Evolutionary conservation across 2,113 vertebrate species (phyloP), one percentile per base, ranked within the genome.

Genomic region (Ciconia stormi): DNA sequence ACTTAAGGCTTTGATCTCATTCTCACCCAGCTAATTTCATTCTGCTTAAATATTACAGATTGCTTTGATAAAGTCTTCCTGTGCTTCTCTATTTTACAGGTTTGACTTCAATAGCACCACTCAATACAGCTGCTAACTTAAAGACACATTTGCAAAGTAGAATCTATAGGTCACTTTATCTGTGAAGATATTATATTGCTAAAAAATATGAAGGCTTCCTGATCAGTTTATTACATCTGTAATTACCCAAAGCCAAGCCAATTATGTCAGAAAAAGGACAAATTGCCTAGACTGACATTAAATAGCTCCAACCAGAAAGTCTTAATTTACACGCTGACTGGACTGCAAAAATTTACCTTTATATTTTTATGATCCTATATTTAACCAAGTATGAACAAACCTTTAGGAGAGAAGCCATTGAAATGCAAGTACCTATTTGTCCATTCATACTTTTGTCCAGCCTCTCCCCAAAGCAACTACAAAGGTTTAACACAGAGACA

Each of bases 1-100:
- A 94, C 93, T 91, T 87, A 76, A 87, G 42, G 72, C 59, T 96
- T 96, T 96, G 95, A 97, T 97, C 69, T 97, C 59, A 34, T 50
- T 90, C 72, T 71, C 86, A 91, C 93, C 80, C 95, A 72, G 81
- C 62, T 95, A 80, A 96, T 86, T 97, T 89, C 34, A 93, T 76
- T 90, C 82, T 86, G 50, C 42, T 92, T 59, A 92, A 97, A 97
- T 91, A 93, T 72, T 91, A 70, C 80, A 92, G 94, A 91, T 93
- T 42, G 47, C 63, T 90, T 65, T 77, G 30, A 76, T 92, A 90
- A 92, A 90, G 76, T 36, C 78, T 36, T 89, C 94, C 61, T 78
- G 25, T 34, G 91, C 50, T 69, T 49, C 87, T 38, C 67, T 80
- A 3, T 52, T 82, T 53, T 30, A 22, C 67, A 78, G 77, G 63